These are phyloP conservation scores for Pteromalus puparum DNA, from an alignment of 1,140 invertebrate species.

Conservation along the genomic window DNA sequence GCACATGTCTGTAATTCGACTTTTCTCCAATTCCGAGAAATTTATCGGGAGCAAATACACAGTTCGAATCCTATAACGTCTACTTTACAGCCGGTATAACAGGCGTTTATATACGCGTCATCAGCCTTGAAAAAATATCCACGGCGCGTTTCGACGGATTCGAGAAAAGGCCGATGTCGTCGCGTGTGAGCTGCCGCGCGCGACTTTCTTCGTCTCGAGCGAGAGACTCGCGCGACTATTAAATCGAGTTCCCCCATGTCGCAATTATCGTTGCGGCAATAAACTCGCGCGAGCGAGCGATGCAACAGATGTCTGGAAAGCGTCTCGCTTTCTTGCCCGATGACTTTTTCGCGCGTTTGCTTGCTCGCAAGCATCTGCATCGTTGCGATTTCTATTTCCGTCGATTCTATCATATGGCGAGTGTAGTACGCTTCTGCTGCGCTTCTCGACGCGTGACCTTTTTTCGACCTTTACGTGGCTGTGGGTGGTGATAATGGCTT, in stretches of 20 bases:
- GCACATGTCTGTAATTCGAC: background rate
- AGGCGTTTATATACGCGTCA: no score
- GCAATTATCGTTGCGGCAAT: slow-evolving; percentile 26
- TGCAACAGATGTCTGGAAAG: slow-evolving; percentile 36
- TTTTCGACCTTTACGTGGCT: slow-evolving; percentile 1
- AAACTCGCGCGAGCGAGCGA: background rate
- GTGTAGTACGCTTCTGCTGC: background rate
- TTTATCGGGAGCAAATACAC: background rate
- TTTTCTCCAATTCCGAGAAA: background rate
- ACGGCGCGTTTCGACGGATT: background rate
- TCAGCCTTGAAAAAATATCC: no score
- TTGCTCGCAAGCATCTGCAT: slow-evolving; percentile 9
- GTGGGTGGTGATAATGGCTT: background rate
- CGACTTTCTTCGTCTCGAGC: background rate
- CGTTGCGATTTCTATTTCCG: slow-evolving; percentile 43
- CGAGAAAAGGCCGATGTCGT: background rate
- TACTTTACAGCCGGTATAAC: background rate
- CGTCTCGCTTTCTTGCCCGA: slow-evolving; percentile 14
- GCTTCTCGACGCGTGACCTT: background rate
- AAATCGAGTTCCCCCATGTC: slow-evolving; percentile 15
- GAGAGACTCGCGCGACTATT: background rate
- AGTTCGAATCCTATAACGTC: background rate
- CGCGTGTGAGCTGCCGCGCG: background rate
- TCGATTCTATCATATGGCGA: slow-evolving; percentile 37
- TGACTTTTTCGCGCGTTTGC: slow-evolving; percentile 19